These are phyloP conservation scores for Probaryconus sp. DNA, from an alignment of 1,140 invertebrate genomes.

Conservation along the genomic window DNA sequence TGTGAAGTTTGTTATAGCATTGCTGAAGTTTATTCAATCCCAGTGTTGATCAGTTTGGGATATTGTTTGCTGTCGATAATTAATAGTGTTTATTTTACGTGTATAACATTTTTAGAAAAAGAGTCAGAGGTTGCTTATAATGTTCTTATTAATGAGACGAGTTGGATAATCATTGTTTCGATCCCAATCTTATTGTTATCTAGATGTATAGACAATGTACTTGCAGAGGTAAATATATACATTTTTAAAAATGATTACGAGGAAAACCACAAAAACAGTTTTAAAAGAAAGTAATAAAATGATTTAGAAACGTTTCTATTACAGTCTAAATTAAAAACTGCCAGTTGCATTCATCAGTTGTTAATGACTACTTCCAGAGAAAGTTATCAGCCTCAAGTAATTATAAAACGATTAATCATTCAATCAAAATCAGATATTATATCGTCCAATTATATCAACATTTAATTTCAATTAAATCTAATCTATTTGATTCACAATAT, in stretches of 20 bases:
- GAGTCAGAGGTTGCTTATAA: background rate
- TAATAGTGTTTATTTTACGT: constrained; percentile 18
- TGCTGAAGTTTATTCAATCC: constrained; percentile 18
- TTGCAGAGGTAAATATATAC: constrained; percentile 17
- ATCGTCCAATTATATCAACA: no score
- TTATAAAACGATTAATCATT: background rate
- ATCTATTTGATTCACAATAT: no score
- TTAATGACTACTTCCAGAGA: background rate
- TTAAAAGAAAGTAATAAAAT: background rate
- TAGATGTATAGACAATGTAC: constrained; percentile 14
- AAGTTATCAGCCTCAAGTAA: constrained; percentile 6
- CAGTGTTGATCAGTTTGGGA: constrained; percentile 8
- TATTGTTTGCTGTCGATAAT: constrained; percentile 24
- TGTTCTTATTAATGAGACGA: background rate
- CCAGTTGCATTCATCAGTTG: constrained; percentile 17
- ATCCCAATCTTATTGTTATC: constrained; percentile 17
- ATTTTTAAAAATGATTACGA: background rate
- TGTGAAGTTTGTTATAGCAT: constrained; percentile 8
- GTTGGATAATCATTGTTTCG: constrained; percentile 8
- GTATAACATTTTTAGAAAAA: constrained; percentile 3
- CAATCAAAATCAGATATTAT: no score
- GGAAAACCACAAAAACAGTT: no score
- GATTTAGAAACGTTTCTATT: background rate
- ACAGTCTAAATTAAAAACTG: constrained; percentile 21
- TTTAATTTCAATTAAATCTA: no score